A percentile compares a stretch with the other conserved stretches of the same genome.
These are phyloP conservation scores for Rambutsinella grinnellia DNA, from an alignment of 2,888 invertebrate genomes.

Conservation along the genomic window DNA sequence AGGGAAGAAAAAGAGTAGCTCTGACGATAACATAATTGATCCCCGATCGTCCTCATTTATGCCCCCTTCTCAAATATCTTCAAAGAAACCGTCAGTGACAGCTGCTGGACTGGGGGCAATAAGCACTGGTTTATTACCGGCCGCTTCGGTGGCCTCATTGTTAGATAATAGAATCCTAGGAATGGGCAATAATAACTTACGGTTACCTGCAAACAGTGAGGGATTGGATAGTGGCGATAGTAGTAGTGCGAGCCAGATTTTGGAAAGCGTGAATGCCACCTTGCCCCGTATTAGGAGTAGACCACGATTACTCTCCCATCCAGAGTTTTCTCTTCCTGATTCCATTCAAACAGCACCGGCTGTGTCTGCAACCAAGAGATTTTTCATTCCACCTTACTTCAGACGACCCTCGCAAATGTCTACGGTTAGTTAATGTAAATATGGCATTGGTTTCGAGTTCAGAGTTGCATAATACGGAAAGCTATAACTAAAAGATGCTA, in stretches of 20 bases:
- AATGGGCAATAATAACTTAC: conserved; percentile 27
- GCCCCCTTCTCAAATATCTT: neutral
- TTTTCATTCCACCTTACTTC: conserved; percentile 61
- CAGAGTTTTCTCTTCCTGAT: conserved; percentile 55
- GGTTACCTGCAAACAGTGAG: conserved; percentile 13
- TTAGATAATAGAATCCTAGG: conserved; percentile 43
- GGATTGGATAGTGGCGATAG: neutral
- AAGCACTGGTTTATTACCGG: conserved; percentile 39
- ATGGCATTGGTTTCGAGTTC: too few species aligned
- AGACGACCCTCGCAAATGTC: conserved; percentile 61
- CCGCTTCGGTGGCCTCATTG: conserved; percentile 39
- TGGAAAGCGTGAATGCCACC: conserved; percentile 13
- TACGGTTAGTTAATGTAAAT: conserved; percentile 56
- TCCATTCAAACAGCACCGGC: conserved; percentile 57
- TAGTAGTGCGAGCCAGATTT: neutral
- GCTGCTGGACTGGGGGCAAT: conserved; percentile 37
- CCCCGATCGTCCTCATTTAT: neutral
- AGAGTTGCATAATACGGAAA: too few species aligned
- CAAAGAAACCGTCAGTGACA: conserved; percentile 2
- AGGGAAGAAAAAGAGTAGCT: conserved; percentile 18
- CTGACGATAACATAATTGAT: conserved; percentile 28
- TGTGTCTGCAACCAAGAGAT: conserved; percentile 43
- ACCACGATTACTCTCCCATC: conserved; percentile 55
- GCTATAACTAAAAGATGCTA: neutral
- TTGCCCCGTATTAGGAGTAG: conserved; percentile 37